Base-by-base conservation (phyloP, 2,797 vertebrate species). In the Adrianichthys oophorus region DNA sequence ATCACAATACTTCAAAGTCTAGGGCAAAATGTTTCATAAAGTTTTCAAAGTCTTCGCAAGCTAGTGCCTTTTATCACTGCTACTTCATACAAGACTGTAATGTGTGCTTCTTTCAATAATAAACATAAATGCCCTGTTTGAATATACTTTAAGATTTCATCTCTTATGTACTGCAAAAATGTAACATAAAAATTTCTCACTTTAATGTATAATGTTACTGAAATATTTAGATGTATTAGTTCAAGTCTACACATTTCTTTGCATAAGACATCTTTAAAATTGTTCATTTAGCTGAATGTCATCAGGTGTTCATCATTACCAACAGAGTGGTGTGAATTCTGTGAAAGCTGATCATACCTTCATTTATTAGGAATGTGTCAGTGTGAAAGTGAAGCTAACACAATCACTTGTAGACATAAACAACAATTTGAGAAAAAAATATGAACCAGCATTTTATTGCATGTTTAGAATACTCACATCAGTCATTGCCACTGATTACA, bases 361-460 rank as follows among this genome's bases (percentile, higher is more conserved):
- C 89, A 91, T 91, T 95, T 94, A 96, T 97, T 95, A 96, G 97
- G 95, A 95, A 94, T 76, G 32, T 37, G 10, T 37, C 32, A 12
- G 13, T 37, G 13, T 37, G 13, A 12, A 37, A 37, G 10, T 12
- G 10, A 37, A 37, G 12, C 32, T 12, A 37, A 37, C 32, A 37
- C 32, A 37, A 37, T 12, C 12, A 32, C 8, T 32, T 32, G 8
- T 16, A 18, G 12, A 2, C 32, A 29, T 10, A 37, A 17, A 18
- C 10, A 5, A n/a, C 21, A 37, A n/a, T 17, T 41, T 8, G 19
- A 48, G 90, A 90, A 75, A 90, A 85, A 65, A 87, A 10, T 93
- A 86, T 95, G 92, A 96, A 95, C 94, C 95, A 95, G 94, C 92
- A 93, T 95, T 96, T 98, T 97, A 98, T 98, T 98, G 96, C 96